These are phyloP conservation scores for Cataglyphis altisquamis DNA, from an alignment of 2,888 invertebrate genomes.

Conservation along the genomic window DNA sequence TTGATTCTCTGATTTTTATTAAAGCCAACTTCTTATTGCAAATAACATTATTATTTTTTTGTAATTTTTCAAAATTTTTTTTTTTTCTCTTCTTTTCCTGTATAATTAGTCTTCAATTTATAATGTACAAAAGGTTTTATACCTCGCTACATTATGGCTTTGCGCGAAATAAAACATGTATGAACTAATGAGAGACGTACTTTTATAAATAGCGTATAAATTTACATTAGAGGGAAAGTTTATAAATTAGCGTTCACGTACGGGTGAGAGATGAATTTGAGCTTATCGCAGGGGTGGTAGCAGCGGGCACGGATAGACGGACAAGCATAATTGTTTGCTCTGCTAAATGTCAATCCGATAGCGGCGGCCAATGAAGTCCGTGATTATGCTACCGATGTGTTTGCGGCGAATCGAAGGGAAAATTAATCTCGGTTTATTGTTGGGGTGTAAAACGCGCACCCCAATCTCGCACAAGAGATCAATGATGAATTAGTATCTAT, in stretches of 20 bases:
- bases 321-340: constrained; percentile 70
- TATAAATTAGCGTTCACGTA: constrained; percentile 40
- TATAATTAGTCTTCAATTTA: too few relatives aligned
- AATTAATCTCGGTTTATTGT: constrained; percentile 72
- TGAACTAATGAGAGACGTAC: background rate
- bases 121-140: background rate
- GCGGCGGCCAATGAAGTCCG: constrained; percentile 69
- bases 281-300: constrained; percentile 32
- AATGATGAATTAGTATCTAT: constrained; percentile 69
- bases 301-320: constrained; percentile 26
- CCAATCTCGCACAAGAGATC: constrained; percentile 59
- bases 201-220: constrained; percentile 40
- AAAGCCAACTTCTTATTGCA: background rate
- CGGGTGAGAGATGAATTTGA: constrained; percentile 40
- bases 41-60: background rate
- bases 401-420: constrained; percentile 71
- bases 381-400: constrained; percentile 62
- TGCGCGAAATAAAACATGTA: constrained; percentile 23
- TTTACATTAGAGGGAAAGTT: constrained; percentile 48
- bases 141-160: constrained; percentile 1
- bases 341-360: constrained; percentile 70
- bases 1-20: background rate
- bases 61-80: background rate
- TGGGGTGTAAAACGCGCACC: constrained; percentile 65
- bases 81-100: background rate